Conservation (phyloP, 1,140 invertebrate species). For the Drosophila obscura region DNA sequence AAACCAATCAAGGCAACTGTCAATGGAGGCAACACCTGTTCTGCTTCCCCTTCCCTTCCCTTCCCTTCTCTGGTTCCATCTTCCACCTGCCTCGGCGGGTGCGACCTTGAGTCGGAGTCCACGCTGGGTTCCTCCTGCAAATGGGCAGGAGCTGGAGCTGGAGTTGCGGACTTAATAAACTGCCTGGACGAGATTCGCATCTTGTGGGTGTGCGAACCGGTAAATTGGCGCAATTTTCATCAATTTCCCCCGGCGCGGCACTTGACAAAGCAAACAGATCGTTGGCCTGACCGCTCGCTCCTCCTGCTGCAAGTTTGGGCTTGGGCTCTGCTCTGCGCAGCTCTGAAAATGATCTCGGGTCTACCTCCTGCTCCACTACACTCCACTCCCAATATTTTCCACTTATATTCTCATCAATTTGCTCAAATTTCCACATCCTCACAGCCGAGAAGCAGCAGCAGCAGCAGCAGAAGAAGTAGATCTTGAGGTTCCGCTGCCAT, state of each 20-base stretch:
- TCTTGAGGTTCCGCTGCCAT: constrained; percentile 41
- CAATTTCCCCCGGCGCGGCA: constrained; percentile 40
- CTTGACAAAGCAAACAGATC: constrained; percentile 43
- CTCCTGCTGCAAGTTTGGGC: background rate
- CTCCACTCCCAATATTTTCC: constrained; percentile 19
- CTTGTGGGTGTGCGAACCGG: constrained; percentile 47
- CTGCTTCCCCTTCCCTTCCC: background rate
- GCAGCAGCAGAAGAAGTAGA: background rate
- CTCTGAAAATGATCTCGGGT: constrained; percentile 8
- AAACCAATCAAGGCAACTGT: constrained; percentile 72
- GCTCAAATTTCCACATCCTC: constrained; percentile 34
- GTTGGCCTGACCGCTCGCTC: constrained; percentile 7
- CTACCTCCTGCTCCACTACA: constrained; percentile 13
- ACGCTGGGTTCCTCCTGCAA: constrained; percentile 8
- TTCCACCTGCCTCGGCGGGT: constrained; percentile 1
- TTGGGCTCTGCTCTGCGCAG: no score
- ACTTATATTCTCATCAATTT: constrained; percentile 54
- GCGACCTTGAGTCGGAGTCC: constrained; percentile 56
- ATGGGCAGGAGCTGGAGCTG: constrained; percentile 12
- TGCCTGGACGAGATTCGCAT: constrained; percentile 20
- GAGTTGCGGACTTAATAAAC: constrained; percentile 12
- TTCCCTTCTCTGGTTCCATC: background rate
- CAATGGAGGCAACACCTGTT: constrained; percentile 71
- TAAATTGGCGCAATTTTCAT: constrained; percentile 41
- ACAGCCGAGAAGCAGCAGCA: background rate